phyloP scores from a whole-genome alignment of 2,797 vertebrate genomes.

The Leptoclinus maculatus region DNA sequence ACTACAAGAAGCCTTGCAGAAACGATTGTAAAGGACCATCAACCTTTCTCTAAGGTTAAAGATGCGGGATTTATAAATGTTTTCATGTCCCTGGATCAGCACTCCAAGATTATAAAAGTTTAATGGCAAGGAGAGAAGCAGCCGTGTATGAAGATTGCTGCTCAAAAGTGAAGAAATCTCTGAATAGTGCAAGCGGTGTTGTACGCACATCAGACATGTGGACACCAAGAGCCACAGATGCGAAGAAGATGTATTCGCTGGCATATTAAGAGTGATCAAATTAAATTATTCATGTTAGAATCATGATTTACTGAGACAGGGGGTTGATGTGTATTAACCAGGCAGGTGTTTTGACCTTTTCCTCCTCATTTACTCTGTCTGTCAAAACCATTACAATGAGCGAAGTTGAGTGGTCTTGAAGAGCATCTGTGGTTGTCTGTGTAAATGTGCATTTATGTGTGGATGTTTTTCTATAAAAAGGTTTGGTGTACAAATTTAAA shows the following conservation, averaged over 20 bases:
- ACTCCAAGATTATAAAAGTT: too few relatives aligned
- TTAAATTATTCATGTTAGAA: neutral
- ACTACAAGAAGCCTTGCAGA: too few relatives aligned
- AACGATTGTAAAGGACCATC: neutral
- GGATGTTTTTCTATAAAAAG: neutral
- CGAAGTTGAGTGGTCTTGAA: neutral
- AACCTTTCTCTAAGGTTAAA: neutral
- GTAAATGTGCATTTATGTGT: neutral
- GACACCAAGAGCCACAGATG: too few relatives aligned
- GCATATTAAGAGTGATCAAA: neutral
- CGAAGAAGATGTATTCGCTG: neutral
- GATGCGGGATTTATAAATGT: neutral
- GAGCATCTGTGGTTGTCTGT: neutral
- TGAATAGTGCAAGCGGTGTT: too few relatives aligned
- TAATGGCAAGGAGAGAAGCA: too few relatives aligned
- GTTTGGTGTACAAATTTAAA: neutral
- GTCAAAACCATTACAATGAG: slow-evolving; percentile 9
- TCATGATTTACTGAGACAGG: neutral
- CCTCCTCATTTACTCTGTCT: slow-evolving; percentile 1
- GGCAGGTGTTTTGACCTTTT: slow-evolving; percentile 16
- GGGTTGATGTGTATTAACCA: neutral
- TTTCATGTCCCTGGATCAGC: neutral
- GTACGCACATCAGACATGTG: too few relatives aligned
- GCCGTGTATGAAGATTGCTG: too few relatives aligned
- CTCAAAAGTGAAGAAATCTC: too few relatives aligned